Evolutionary conservation across 2,888 invertebrate species (phyloP).

Genomic region (Thymelicus lineola): DNA sequence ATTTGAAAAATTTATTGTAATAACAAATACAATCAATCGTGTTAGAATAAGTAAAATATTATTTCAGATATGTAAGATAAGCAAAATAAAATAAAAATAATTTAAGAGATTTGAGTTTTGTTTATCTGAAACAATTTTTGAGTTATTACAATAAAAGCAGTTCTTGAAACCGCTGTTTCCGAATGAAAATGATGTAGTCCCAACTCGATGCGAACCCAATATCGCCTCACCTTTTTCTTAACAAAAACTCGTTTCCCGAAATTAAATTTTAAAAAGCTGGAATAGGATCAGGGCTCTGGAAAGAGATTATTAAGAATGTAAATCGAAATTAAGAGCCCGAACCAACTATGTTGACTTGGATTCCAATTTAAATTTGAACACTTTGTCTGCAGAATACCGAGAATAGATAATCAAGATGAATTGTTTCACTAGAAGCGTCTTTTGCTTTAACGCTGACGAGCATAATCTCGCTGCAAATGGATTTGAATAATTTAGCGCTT

Average conservation of each 20-base stretch:
- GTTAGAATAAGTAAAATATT: too few species aligned
- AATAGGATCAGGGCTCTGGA: conserved; percentile 27
- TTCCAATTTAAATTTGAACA: conserved; percentile 67
- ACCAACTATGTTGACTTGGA: conserved; percentile 62
- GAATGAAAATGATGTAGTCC: neutral
- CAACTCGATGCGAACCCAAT: conserved; percentile 4
- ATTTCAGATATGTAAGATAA: too few species aligned
- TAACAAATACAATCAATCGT: too few species aligned
- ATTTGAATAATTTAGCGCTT: conserved; percentile 37
- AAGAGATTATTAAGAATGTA: conserved; percentile 54
- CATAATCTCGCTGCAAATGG: conserved; percentile 37
- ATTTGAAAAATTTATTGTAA: too few species aligned
- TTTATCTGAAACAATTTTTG: neutral
- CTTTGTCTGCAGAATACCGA: conserved; percentile 62
- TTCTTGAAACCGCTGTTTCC: neutral
- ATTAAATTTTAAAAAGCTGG: conserved; percentile 34
- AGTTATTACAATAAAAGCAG: neutral
- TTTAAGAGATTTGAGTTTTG: too few species aligned
- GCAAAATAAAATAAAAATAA: too few species aligned
- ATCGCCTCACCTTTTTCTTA: conserved; percentile 14
- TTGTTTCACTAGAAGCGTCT: conserved; percentile 46
- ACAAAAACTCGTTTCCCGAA: conserved; percentile 32
- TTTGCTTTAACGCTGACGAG: conserved; percentile 37
- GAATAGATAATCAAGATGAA: conserved; percentile 49
- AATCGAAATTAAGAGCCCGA: conserved; percentile 60